Conservation (phyloP, 2,888 invertebrate genomes). For the Hypercompe scribonia region DNA sequence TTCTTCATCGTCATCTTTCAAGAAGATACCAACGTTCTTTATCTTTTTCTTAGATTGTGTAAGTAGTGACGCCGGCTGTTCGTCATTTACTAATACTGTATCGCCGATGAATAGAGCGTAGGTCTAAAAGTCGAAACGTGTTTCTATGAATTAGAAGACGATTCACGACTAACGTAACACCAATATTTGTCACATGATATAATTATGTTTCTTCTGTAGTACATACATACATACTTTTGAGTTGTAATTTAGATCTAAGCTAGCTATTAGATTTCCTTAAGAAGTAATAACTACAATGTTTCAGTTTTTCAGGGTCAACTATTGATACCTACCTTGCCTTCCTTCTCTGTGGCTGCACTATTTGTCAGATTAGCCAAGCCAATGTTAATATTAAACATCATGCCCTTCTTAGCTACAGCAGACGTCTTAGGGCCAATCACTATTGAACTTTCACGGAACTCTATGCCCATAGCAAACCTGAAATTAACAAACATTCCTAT, state of each 20-base stretch:
- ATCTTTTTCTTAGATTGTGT: constrained; percentile 98
- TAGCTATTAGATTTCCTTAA: no score
- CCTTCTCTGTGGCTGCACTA: constrained; percentile 93
- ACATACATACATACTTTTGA: no score
- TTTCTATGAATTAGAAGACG: not conserved
- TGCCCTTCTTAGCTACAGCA: constrained; percentile 93
- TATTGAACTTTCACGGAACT: constrained; percentile 98
- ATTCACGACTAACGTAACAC: no score
- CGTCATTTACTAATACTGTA: constrained; percentile 97
- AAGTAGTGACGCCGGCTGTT: constrained; percentile 93
- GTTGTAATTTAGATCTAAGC: no score
- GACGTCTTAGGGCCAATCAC: constrained; percentile 96
- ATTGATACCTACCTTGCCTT: constrained; percentile 89
- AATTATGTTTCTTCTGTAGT: no score
- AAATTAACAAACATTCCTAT: constrained; percentile 33
- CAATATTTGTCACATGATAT: no score
- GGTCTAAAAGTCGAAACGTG: constrained; percentile 62
- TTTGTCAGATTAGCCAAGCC: constrained; percentile 95
- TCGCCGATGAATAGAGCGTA: constrained; percentile 99
- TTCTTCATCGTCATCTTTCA: constrained; percentile 95
- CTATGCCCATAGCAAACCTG: constrained; percentile 98
- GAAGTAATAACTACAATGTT: no score
- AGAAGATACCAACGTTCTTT: constrained; percentile 97
- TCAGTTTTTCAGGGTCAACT: no score
- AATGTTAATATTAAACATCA: constrained; percentile 98